A percentile compares a stretch with the other conserved stretches of the same genome.
phyloP scores from a whole-genome alignment of 2,888 invertebrate genomes.

The Bimastos eiseni region DNA sequence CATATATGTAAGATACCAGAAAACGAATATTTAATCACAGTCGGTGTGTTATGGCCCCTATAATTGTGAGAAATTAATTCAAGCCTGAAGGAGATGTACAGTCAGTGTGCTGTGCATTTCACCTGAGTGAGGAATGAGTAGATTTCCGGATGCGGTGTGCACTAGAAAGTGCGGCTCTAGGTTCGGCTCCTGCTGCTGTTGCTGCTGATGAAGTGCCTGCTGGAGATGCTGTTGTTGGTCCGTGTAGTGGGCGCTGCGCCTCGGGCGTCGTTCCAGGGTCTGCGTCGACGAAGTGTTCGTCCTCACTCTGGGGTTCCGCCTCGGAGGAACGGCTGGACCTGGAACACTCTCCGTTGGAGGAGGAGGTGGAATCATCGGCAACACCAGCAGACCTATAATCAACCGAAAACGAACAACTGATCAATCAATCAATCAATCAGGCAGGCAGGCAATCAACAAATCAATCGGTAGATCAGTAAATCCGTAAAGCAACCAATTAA shows the following conservation, averaged over 20 bases:
- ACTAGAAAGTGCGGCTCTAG: slow-evolving; percentile 56
- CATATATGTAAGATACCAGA: too few species aligned
- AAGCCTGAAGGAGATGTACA: too few species aligned
- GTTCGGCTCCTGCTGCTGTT: slow-evolving; percentile 47
- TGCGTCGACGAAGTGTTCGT: slow-evolving; percentile 21
- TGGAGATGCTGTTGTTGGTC: slow-evolving; percentile 37
- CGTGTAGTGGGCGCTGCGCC: slow-evolving; percentile 47
- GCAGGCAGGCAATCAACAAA: too few species aligned
- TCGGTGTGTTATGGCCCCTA: too few species aligned
- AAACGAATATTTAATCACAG: too few species aligned
- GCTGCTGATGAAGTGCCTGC: not conserved
- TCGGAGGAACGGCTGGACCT: slow-evolving; percentile 43
- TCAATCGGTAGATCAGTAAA: too few species aligned
- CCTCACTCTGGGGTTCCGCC: slow-evolving; percentile 24
- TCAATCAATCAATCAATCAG: too few species aligned
- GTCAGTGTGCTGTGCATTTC: not conserved
- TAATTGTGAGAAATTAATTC: too few species aligned
- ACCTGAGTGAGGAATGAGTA: not conserved
- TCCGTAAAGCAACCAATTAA: too few species aligned
- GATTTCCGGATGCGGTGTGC: slow-evolving; percentile 53
- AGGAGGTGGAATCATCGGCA: slow-evolving; percentile 51
- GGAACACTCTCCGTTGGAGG: slow-evolving; percentile 39
- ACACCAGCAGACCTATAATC: slow-evolving; percentile 49
- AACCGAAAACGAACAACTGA: too few species aligned
- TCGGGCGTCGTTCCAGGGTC: slow-evolving; percentile 18